Evolutionary conservation across 2,888 invertebrate genomes (phyloP).

Genomic region (Cryptocephalus primarius): DNA sequence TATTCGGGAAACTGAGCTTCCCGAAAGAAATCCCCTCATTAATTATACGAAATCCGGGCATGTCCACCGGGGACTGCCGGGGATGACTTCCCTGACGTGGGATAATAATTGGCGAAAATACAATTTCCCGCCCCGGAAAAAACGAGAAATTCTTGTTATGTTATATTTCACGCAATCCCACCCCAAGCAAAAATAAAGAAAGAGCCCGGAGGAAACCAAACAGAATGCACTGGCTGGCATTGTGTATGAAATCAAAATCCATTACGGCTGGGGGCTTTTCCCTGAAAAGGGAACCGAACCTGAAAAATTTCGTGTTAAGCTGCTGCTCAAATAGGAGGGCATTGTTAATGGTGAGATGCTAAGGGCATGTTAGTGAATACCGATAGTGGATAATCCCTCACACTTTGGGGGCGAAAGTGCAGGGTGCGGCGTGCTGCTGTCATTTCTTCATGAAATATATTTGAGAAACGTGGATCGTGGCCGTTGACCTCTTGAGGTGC

Average conservation of each 20-base stretch:
- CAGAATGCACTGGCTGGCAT: slow-evolving; percentile 22
- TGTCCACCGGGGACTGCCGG: no score
- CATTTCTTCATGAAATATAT: neutral
- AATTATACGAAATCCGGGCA: no score
- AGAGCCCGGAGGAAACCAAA: slow-evolving; percentile 21
- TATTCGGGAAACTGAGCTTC: no score
- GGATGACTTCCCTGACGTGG: no score
- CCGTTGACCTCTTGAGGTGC: no score
- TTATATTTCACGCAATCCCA: slow-evolving; percentile 17
- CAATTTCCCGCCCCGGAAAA: neutral
- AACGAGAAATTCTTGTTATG: neutral
- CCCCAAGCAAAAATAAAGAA: slow-evolving; percentile 14
- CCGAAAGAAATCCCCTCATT: no score
- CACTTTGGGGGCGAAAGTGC: slow-evolving; percentile 12
- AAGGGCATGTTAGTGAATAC: slow-evolving; percentile 33
- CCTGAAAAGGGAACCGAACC: slow-evolving; percentile 20
- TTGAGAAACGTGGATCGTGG: no score
- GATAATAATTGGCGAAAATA: neutral
- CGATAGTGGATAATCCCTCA: slow-evolving; percentile 34
- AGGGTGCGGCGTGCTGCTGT: slow-evolving; percentile 2
- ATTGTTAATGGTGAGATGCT: slow-evolving; percentile 13
- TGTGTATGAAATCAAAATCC: slow-evolving; percentile 35
- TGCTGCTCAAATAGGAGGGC: slow-evolving; percentile 26
- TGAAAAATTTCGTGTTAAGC: slow-evolving; percentile 28
- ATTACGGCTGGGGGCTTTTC: slow-evolving; percentile 26